phyloP scores from a whole-genome alignment of 2,797 vertebrate species.

The Myotis myotis region DNA sequence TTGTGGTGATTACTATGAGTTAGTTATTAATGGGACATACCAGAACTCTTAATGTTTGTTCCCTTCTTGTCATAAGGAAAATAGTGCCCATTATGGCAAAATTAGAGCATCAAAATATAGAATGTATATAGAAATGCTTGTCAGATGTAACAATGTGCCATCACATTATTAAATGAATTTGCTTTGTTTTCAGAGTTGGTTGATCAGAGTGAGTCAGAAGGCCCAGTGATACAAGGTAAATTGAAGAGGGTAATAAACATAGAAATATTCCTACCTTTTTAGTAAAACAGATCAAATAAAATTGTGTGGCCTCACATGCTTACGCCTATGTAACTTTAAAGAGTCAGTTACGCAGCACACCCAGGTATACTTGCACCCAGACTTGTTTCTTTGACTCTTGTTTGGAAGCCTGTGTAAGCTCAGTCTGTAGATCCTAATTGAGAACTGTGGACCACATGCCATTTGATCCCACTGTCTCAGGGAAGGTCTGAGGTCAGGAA shows the following conservation, averaged over 20 bases:
- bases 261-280: not conserved
- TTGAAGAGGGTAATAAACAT: not conserved
- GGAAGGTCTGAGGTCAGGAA: not conserved
- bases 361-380: not conserved
- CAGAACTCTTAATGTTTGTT: not conserved
- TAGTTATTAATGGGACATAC: not conserved
- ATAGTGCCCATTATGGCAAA: not conserved
- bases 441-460: not conserved
- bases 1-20: not conserved
- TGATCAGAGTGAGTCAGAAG: slow-evolving; percentile 81
- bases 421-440: not conserved
- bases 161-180: not conserved
- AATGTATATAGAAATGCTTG: not conserved
- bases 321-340: not conserved
- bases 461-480: not conserved
- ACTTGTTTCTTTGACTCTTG: not conserved
- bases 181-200: slow-evolving; percentile 81
- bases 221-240: slow-evolving; percentile 78
- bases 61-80: not conserved
- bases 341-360: not conserved
- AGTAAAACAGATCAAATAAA: not conserved
- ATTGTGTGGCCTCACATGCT: not conserved
- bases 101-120: not conserved
- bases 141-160: not conserved
- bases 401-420: not conserved